A percentile compares a stretch with the other conserved stretches of the same genome.
These are phyloP conservation scores for Leucophenga maculata DNA, from an alignment of 2,888 invertebrate species.

Conservation along the genomic window DNA sequence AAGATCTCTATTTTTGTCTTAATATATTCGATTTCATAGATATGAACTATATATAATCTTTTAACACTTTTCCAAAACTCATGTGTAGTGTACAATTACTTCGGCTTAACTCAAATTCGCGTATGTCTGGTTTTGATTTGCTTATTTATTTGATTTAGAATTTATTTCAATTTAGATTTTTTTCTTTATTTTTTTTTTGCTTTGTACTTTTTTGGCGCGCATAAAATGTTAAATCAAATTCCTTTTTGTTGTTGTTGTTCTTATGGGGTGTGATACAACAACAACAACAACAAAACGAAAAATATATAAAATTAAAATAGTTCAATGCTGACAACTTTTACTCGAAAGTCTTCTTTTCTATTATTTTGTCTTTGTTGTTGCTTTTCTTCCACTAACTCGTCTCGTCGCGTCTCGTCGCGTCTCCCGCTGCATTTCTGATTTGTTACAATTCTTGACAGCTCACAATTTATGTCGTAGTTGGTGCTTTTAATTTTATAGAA, in stretches of 20 bases:
- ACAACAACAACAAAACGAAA: no score
- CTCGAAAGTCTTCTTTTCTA: constrained; percentile 3
- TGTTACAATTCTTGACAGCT: constrained; percentile 20
- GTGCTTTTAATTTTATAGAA: background rate
- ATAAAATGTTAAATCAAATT: constrained; percentile 11
- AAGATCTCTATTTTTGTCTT: no score
- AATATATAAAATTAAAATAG: constrained; percentile 2
- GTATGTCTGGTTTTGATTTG: no score
- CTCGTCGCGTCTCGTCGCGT: no score
- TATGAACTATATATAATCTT: no score
- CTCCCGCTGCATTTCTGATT: background rate
- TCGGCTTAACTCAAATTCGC: no score
- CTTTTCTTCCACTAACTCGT: no score
- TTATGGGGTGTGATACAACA: constrained; percentile 12
- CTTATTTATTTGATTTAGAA: constrained; percentile 34
- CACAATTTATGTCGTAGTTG: background rate
- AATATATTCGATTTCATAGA: no score
- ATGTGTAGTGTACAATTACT: no score
- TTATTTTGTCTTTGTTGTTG: background rate
- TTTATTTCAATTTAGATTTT: constrained; percentile 57
- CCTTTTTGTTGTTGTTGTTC: background rate
- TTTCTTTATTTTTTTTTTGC: constrained; percentile 18
- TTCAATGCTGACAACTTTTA: constrained; percentile 9
- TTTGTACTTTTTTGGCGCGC: background rate
- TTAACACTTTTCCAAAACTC: no score